phyloP scores from a whole-genome alignment of 1,140 invertebrate species.

The Halesus radiatus region DNA sequence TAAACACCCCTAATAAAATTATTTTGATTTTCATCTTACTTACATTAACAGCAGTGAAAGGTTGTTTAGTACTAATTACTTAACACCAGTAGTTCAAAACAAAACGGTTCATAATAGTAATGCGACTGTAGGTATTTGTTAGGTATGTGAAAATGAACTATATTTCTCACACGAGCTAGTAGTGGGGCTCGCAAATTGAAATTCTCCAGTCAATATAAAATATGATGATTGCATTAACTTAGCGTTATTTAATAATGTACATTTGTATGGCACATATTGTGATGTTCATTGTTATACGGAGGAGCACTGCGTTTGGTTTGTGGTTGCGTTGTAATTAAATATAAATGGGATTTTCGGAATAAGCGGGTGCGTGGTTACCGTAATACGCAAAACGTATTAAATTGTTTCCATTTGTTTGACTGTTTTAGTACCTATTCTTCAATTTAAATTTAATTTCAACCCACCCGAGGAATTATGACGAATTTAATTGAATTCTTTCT shows the following conservation, averaged over 20 bases:
- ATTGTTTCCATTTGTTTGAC: conserved; percentile 15
- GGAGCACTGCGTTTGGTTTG: conserved; percentile 19
- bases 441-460: not conserved
- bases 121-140: too few relatives aligned
- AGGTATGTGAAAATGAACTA: too few relatives aligned
- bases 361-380: not conserved
- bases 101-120: too few relatives aligned
- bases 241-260: not conserved
- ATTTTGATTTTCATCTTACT: too few relatives aligned
- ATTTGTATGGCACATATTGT: not conserved
- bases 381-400: not conserved
- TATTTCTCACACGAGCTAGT: too few relatives aligned
- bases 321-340: conserved; percentile 29
- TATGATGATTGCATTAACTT: conserved; percentile 1
- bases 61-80: too few relatives aligned
- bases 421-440: not conserved
- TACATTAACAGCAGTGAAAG: too few relatives aligned
- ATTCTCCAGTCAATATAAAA: not conserved
- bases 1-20: too few relatives aligned
- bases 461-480: too few relatives aligned
- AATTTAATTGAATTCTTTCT: too few relatives aligned
- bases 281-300: not conserved
- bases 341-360: conserved; percentile 31
- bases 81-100: too few relatives aligned
- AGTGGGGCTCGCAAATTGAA: not conserved